A percentile compares a stretch with the other conserved stretches of the same genome.
Evolutionary conservation across 2,888 invertebrate genomes (phyloP).

Genomic region (Andrena chrysosceles): DNA sequence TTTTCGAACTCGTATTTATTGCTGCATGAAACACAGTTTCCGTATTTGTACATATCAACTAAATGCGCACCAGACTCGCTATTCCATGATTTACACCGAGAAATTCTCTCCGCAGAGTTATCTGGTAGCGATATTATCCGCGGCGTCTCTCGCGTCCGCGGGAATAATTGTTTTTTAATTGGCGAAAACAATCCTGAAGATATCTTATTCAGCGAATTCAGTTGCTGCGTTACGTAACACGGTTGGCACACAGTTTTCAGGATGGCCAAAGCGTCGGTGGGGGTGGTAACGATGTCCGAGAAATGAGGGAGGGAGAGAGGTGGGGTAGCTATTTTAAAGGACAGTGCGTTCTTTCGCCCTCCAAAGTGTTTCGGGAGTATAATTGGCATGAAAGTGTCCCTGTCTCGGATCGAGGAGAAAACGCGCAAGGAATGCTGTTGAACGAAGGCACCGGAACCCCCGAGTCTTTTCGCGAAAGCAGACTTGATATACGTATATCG

Average conservation of each 20-base stretch:
- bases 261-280: neutral
- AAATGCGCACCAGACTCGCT: no score
- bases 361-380: neutral
- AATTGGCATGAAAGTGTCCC: conserved; percentile 15
- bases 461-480: neutral
- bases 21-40: neutral
- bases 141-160: no score
- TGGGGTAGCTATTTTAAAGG: conserved; percentile 31
- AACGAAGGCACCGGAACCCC: neutral
- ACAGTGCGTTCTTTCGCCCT: conserved; percentile 3
- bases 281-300: neutral
- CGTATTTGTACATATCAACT: neutral
- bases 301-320: neutral
- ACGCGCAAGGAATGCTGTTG: neutral
- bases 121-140: neutral
- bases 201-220: neutral
- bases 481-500: neutral
- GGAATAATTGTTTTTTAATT: conserved; percentile 14
- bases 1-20: conserved; percentile 29
- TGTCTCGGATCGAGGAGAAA: neutral
- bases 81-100: neutral
- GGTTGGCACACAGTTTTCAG: conserved; percentile 24
- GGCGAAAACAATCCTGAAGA: conserved; percentile 18
- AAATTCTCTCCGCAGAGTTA: neutral
- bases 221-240: conserved; percentile 26